These are phyloP conservation scores for Callithrix jacchus DNA, from an alignment of 2,113 vertebrate genomes.

Conservation along the genomic window DNA sequence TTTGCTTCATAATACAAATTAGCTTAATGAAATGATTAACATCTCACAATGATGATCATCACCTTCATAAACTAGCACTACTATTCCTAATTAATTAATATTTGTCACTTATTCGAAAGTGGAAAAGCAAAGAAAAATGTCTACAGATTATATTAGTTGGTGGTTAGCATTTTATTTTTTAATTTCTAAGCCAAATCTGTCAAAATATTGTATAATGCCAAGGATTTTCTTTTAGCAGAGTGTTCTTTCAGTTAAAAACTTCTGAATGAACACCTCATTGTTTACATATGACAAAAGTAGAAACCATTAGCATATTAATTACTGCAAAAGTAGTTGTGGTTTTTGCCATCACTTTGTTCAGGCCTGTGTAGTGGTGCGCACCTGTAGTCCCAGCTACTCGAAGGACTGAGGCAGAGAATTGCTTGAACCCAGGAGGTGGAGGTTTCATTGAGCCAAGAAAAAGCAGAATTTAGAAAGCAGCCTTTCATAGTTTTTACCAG, in stretches of 20 bases:
- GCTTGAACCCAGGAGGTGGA: too few species aligned
- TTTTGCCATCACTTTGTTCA: too few species aligned
- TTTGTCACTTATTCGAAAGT: constrained; percentile 4
- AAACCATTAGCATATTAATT: not conserved
- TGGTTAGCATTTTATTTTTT: constrained; percentile 17
- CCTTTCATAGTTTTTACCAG: not conserved
- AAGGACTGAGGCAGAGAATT: too few species aligned
- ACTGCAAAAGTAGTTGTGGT: too few species aligned
- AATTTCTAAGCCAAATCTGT: constrained; percentile 61
- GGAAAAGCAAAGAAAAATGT: not conserved
- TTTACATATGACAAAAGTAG: constrained; percentile 62
- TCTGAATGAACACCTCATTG: constrained; percentile 27
- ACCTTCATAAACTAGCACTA: not conserved
- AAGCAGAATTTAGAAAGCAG: not conserved
- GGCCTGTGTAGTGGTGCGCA: too few species aligned
- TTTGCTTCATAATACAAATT: not conserved
- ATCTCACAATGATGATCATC: not conserved
- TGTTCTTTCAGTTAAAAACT: constrained; percentile 23
- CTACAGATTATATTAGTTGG: not conserved
- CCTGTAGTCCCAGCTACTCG: too few species aligned
- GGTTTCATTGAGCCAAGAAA: too few species aligned
- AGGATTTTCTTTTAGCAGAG: not conserved
- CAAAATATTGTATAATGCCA: constrained; percentile 35
- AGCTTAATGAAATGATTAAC: constrained; percentile 21
- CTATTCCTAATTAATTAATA: not conserved